Evolutionary conservation across 1,140 invertebrate species (phyloP), one percentile per base, ranked within the genome.

Genomic region (Heliothis virescens): DNA sequence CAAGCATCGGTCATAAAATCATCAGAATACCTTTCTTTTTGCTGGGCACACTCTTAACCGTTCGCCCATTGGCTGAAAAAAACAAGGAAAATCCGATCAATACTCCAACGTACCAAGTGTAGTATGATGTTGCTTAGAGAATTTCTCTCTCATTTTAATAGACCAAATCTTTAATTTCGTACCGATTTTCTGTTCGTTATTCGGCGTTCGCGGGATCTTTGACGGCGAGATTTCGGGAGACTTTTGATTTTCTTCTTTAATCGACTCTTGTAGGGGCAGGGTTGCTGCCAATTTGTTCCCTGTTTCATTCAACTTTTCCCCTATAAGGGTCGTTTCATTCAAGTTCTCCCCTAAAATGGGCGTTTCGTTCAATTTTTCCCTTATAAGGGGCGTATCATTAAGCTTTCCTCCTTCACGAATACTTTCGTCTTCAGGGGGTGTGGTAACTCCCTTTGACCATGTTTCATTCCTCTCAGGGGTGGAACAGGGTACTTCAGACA

Each of bases 21-120:
- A 65, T 79, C 12, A 47, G 29, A 80, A 76, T 87, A 88, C 87
- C 87, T 88, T 83, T 86, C 55, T 85, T 88, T 81, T 85, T 87
- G 63, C 55, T 73, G 52, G 81, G 80, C 63, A 79, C 79, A 82
- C 81, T 84, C 79, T 80, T 83, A 57, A 80, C 72, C 63, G 73
- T 79, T 80, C 82, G 72, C 48, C 85, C 87, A 79, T 88, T 88
- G 11, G 79, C 87, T 88, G 85, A 79, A 85, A 88, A 83, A 83
- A 78, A 1, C 47, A 83, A 79, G 55, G 74, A 50, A 78, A 50
- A 26, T 48, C 62, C 71, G 74, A 79, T 79, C 12, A 50, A 18
- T 34, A 34, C 62, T 13, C 21, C 59, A 81, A 82, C 76, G 65
- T 86, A 82, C 77, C 73, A 53, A 50, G 50, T 53, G 53, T 62